Conservation (phyloP, 35 echinoderm and acorn worm species). For the Apostichopus parvimensis region DNA sequence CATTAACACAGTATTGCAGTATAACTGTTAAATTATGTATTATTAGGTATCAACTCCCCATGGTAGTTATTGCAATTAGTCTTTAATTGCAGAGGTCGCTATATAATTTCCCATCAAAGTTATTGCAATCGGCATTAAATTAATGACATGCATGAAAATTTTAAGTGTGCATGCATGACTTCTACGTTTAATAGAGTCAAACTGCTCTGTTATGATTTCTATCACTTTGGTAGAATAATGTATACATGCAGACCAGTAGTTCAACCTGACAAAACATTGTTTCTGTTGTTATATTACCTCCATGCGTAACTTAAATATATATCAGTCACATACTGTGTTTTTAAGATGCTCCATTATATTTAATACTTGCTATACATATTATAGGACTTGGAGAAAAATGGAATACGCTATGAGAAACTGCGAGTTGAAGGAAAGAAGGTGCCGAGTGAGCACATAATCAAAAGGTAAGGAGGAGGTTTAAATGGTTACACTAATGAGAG, state of each 20-base stretch:
- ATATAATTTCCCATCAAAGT: not conserved
- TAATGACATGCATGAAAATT: no score
- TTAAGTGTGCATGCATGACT: no score
- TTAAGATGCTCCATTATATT: not conserved
- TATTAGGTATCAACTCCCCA: not conserved
- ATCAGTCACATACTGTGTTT: not conserved
- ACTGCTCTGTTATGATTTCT: no score
- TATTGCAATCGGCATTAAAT: no score
- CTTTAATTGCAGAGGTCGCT: not conserved
- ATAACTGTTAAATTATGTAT: not conserved
- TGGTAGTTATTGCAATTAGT: not conserved
- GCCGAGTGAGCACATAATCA: constrained; percentile 42
- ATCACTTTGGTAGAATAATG: no score
- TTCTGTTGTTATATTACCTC: not conserved
- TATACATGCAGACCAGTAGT: not conserved
- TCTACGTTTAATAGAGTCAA: no score
- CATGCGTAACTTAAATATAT: not conserved
- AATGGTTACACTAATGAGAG: no score
- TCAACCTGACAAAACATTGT: not conserved
- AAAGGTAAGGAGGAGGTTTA: constrained; percentile 9
- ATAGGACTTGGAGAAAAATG: constrained; percentile 48
- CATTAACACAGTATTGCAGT: no score
- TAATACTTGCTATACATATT: not conserved
- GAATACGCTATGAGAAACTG: constrained; percentile 66
- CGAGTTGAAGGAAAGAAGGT: constrained; percentile 58